Conservation (phyloP, 2,113 vertebrate genomes). For the Ondatra zibethicus region DNA sequence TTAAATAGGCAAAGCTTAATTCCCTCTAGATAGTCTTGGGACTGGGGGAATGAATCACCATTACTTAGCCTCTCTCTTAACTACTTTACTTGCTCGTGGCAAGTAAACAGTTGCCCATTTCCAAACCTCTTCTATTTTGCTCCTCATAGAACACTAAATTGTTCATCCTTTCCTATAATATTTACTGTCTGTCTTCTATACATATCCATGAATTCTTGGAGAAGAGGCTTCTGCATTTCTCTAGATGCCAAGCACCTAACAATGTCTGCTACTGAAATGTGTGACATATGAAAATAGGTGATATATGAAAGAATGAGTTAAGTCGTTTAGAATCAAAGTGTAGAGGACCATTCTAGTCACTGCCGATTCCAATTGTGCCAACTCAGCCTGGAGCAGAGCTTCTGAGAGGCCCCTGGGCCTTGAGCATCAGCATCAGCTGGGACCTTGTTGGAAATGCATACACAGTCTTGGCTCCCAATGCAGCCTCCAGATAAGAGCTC, state of each 20-base stretch:
- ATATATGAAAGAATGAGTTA: not conserved
- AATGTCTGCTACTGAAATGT: not conserved
- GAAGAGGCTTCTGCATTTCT: not conserved
- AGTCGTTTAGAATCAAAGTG: not conserved
- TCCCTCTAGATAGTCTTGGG: not conserved
- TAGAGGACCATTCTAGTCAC: not conserved
- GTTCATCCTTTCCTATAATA: not conserved
- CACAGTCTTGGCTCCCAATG: not conserved
- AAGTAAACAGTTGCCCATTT: not conserved
- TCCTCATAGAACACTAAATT: not conserved
- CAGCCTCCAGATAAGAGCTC: not conserved
- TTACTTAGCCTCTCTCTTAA: constrained; percentile 32
- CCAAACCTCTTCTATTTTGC: constrained; percentile 5
- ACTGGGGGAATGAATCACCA: not conserved
- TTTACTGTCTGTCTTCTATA: not conserved
- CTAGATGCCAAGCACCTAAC: not conserved
- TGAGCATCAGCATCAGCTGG: not conserved
- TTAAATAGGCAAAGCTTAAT: not conserved
- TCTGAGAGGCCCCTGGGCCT: not conserved
- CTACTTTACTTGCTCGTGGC: not conserved
- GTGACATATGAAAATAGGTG: not conserved
- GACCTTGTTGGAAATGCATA: not conserved
- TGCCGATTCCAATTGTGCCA: not conserved
- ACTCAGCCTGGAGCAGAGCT: not conserved
- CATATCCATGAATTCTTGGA: not conserved